Evolutionary conservation across 2,888 invertebrate genomes (phyloP), one percentile per base, ranked within the genome.

Genomic region (Spisula solida): DNA sequence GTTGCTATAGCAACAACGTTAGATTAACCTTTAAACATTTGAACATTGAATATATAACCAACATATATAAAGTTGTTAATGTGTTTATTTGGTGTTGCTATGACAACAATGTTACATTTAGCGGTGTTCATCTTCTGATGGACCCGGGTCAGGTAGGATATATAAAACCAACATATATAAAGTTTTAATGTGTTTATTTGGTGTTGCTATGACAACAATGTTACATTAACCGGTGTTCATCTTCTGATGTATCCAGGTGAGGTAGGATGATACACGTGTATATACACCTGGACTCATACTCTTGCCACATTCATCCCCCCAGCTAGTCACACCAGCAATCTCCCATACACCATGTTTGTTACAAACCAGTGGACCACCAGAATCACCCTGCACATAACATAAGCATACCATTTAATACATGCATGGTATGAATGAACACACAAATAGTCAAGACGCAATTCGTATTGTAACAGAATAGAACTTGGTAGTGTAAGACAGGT

Each of bases 251-350:
- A 94, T 94, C 95, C 95, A 95, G 84, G 51, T 78, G 4, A 94
- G 84, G 91, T 91, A 95, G 41, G 94, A 93, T 12, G 94, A 89
- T 14, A 95, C 95, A 5, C 94, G 85, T 18, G 95, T 94, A 90
- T 95, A 95, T 12, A 95, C 94, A 0, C 95, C 95, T 6, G 95
- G 95, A 5, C 93, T 90, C 90, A 93, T 89, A 16, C 90, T 85
- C 25, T 94, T 80, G 0, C 93, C 95, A 90, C 95, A 95, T 1
- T 94, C 95, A 66, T 92, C 92, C 0, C 95, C 95, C 94, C 94
- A 95, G 81, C 94, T 94, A 14, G 93, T 93, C 14, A 95, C 91
- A 18, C 95, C 95, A 2, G 92, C 94, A 31, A 94, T 66, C 83
- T 93, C 92, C 93, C 93, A 94, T 12, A 89, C 83, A 2, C 94